Percentiles rank a stretch among this genome's conserved stretches.
phyloP scores from a whole-genome alignment of 2,888 invertebrate species.

The Palloptera scutellata region DNA sequence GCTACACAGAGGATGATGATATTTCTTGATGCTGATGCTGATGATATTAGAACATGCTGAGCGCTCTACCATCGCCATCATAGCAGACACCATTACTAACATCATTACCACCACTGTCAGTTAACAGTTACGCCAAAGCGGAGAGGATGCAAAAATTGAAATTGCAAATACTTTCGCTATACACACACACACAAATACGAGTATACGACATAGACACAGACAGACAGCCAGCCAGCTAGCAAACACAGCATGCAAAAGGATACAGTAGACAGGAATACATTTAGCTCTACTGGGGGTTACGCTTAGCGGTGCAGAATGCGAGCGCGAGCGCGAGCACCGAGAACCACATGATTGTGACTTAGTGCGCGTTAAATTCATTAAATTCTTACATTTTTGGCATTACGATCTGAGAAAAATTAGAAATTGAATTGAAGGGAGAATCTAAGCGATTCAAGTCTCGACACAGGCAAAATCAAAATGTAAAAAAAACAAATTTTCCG shows the following conservation, averaged over 20 bases:
- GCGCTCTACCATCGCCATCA: background rate
- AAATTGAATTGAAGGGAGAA: background rate
- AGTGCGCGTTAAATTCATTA: background rate
- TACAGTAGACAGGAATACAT: background rate
- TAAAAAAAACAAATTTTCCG: too few relatives aligned
- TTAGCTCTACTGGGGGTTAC: background rate
- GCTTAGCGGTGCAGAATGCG: background rate
- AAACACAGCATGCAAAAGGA: too few relatives aligned
- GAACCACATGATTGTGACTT: background rate
- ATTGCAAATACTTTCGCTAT: background rate
- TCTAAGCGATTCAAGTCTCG: too few relatives aligned
- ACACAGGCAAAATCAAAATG: too few relatives aligned
- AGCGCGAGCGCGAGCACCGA: background rate
- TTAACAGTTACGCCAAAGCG: too few relatives aligned
- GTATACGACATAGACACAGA: too few relatives aligned
- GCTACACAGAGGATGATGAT: too few relatives aligned
- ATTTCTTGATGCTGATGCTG: too few relatives aligned
- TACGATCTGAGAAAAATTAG: background rate
- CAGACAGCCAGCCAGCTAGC: too few relatives aligned
- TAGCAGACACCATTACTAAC: too few relatives aligned
- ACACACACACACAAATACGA: background rate
- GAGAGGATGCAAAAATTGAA: conserved; percentile 4
- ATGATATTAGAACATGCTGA: background rate
- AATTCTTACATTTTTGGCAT: background rate
- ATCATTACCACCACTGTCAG: too few relatives aligned